Evolutionary conservation across 30 jellyfish, hydroid and myxozoan genomes (phyloP), one percentile per base, ranked within the genome.

Genomic region (Aurelia aurita): DNA sequence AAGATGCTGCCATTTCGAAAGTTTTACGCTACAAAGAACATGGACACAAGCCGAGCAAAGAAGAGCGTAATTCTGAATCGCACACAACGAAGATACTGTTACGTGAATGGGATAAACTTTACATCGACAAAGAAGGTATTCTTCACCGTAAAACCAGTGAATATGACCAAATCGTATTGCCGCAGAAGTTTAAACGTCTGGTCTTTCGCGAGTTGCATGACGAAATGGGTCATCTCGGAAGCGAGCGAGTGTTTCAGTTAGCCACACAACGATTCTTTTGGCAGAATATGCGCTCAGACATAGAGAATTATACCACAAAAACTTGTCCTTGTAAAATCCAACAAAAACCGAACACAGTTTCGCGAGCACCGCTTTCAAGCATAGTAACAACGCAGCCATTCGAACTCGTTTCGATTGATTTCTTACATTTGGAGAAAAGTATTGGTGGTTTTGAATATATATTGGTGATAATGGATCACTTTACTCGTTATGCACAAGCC

Each of bases 241-340:
- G 87, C 54, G 80, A 83, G 25, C 88, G 93, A 23, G 88, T 83
- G 49, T 58, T 83, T 16, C 80, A 83, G 63, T 34, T 83, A 64
- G 93, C 93, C 46, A 44, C 58, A 35, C 87, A 83, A 57, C 86
- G 93, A 13, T 69, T 83, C 58, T 83, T 29, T 55, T 83, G 88
- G 93, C 93, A 87, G n/a, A 12, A 64, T 31, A 83, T 83, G 93
- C 79, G 84, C 7, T 13, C 62, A 46, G 91, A 63, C 54, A 80
- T 80, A 0, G 91, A 80, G 76, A 46, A 5, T 12, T 80, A 29
- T 58, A 62, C 49, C 57, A 46, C 73, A 23, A 51, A 70, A 32
- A 25, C 12, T 16, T 82, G 92, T 25, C 60, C 78, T 23, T 82
- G 92, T 58, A 58, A 15, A 13, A 82, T 61, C 23, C 77, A 69